These are phyloP conservation scores for Hirtodrosophila confusa DNA, from an alignment of 2,888 invertebrate genomes.

Conservation along the genomic window DNA sequence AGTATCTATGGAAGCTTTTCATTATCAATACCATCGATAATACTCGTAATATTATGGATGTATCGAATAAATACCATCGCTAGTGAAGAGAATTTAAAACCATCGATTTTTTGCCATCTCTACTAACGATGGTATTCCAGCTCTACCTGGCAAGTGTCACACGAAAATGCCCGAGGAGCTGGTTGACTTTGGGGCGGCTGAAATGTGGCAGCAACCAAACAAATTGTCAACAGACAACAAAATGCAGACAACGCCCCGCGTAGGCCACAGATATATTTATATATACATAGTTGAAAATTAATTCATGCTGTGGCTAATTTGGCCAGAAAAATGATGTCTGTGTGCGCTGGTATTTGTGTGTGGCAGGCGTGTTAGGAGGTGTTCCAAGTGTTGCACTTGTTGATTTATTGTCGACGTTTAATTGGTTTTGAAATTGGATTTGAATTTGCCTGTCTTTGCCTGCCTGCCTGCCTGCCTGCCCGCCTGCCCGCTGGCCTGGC, in stretches of 20 bases:
- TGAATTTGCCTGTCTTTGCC: constrained; percentile 39
- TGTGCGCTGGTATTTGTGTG: constrained; percentile 14
- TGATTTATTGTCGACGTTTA: constrained; percentile 79
- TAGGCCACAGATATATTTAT: constrained; percentile 36
- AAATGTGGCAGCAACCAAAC: constrained; percentile 45
- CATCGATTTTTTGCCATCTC: no score
- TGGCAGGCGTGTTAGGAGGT: constrained; percentile 61
- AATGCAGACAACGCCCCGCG: constrained; percentile 58
- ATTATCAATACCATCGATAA: no score
- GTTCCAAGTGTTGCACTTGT: constrained; percentile 72
- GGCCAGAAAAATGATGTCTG: constrained; percentile 51
- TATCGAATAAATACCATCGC: no score
- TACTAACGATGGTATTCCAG: no score
- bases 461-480: constrained; percentile 8
- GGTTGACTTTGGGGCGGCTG: constrained; percentile 62
- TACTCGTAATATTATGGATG: no score
- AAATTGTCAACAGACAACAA: constrained; percentile 65
- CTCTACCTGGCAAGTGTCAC: no score
- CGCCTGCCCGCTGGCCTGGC: background rate
- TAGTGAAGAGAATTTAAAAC: no score
- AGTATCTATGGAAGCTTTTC: no score
- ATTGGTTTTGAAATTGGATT: constrained; percentile 80
- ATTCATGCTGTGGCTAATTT: constrained; percentile 72
- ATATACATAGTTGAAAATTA: constrained; percentile 50
- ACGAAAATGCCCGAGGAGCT: constrained; percentile 38